Conservation (phyloP, 2,113 vertebrate species). For the Ibidorhyncha struthersii region DNA sequence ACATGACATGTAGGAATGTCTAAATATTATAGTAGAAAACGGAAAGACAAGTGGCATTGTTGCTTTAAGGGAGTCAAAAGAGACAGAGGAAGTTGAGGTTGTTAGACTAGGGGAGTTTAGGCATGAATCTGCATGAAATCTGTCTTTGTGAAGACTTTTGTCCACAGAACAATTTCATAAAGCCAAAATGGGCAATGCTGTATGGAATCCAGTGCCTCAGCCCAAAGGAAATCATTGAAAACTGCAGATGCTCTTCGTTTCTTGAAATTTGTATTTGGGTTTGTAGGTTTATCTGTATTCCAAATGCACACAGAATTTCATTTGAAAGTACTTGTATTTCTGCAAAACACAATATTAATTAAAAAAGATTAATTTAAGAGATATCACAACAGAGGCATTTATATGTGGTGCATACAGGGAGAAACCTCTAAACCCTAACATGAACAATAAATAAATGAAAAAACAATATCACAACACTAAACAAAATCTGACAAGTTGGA, state of each 20-base stretch:
- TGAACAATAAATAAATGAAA: constrained; percentile 1
- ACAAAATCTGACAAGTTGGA: not conserved
- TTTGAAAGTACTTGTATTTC: not conserved
- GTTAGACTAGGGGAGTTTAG: not conserved
- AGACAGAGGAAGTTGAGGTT: not conserved
- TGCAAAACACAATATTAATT: not conserved
- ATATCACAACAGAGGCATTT: not conserved
- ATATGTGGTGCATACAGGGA: not conserved
- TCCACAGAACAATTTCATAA: not conserved
- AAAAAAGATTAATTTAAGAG: not conserved
- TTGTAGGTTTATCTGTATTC: not conserved
- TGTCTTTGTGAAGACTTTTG: not conserved
- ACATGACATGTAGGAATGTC: not conserved
- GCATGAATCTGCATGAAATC: not conserved
- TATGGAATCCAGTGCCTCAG: not conserved
- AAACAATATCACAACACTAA: not conserved
- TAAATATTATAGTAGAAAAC: not conserved
- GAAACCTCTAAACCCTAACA: not conserved
- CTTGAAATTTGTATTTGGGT: not conserved
- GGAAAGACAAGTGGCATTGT: not conserved
- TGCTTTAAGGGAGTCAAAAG: not conserved
- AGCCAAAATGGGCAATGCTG: not conserved
- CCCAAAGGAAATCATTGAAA: not conserved
- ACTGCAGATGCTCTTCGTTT: not conserved
- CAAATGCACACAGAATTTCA: not conserved